Base-by-base conservation (phyloP, 2,797 vertebrate species). In the Atherinosoma microstoma region DNA sequence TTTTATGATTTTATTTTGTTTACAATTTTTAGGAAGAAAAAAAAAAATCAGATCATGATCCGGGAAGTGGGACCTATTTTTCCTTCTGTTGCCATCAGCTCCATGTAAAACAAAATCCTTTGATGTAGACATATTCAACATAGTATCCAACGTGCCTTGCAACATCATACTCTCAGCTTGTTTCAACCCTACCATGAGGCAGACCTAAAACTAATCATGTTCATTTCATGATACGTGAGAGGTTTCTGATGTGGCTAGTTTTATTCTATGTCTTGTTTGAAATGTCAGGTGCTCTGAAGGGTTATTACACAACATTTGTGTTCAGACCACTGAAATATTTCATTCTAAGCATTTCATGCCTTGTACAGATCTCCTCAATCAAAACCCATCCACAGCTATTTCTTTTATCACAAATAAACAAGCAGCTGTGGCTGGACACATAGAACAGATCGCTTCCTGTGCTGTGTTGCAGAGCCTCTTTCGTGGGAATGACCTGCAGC, bases 401-500 rank as follows among this genome's bases (percentile, higher is more conserved):
- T 72, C 27, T 9, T 70, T 56, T 71, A 66, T 59, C 60, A 47
- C 59, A 67, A 65, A 76, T 77, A 69, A 70, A 81, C 30, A 59
- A 22, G 35, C 40, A 38, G 32, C 34, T 34, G 42, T 49, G 22
- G 60, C 64, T 63, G 15, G n/a, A 58, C 66, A 64, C 57, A 78
- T 62, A 61, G 72, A 81, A 70, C 2, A 56, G 73, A 80, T 61
- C 72, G 58, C 76, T 58, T 74, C 73, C 67, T 60, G 62, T 35
- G 20, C 13, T 63, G 64, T 47, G 20, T 6, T 4, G 32, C 58
- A n/a, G 36, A 66, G 58, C 67, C 15, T 68, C 45, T 60, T 75
- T 54, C 49, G 4, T 7, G 20, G 51, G 62, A 58, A 42, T 66
- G 75, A 78, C 77, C 75, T 66, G 40, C 45, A 64, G 71, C 64